These are phyloP conservation scores for Octopus bimaculoides DNA, from an alignment of 1,140 invertebrate genomes.

Conservation along the genomic window DNA sequence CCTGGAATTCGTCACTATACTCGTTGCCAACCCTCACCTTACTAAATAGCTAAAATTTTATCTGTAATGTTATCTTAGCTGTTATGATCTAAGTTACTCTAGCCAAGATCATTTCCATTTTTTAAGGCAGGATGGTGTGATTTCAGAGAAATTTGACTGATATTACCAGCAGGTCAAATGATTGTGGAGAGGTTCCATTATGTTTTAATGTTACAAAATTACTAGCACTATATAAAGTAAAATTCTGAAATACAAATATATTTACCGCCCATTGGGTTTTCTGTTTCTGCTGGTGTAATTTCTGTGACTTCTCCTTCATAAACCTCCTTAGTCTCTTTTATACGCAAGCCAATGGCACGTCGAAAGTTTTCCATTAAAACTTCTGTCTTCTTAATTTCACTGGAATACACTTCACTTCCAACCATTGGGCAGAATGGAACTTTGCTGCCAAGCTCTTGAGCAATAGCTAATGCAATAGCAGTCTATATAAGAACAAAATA, in stretches of 20 bases:
- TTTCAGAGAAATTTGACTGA: no score
- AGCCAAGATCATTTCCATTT: no score
- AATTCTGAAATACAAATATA: background rate
- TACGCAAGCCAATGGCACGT: constrained; percentile 83
- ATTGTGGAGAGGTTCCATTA: no score
- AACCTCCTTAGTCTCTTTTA: constrained; percentile 95
- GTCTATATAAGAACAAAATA: constrained; percentile 63
- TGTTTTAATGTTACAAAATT: no score
- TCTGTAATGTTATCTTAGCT: no score
- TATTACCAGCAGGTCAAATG: no score
- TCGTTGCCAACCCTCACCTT: no score
- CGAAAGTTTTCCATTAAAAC: constrained; percentile 99
- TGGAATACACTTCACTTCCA: constrained; percentile 97
- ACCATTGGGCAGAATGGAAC: constrained; percentile 99
- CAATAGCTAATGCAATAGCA: constrained; percentile 94
- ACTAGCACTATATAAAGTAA: no score
- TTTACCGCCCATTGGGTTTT: constrained; percentile 89
- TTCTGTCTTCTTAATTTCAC: constrained; percentile 99
- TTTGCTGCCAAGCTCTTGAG: constrained; percentile 97
- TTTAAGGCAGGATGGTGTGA: no score
- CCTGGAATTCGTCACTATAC: no score
- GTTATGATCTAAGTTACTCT: no score
- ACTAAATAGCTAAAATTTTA: no score
- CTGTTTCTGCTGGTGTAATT: constrained; percentile 93
- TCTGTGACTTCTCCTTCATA: constrained; percentile 99